Percentiles rank a stretch among this genome's conserved stretches.
Conservation (phyloP, 2,797 vertebrate genomes). For the Myotis pilosus region DNA sequence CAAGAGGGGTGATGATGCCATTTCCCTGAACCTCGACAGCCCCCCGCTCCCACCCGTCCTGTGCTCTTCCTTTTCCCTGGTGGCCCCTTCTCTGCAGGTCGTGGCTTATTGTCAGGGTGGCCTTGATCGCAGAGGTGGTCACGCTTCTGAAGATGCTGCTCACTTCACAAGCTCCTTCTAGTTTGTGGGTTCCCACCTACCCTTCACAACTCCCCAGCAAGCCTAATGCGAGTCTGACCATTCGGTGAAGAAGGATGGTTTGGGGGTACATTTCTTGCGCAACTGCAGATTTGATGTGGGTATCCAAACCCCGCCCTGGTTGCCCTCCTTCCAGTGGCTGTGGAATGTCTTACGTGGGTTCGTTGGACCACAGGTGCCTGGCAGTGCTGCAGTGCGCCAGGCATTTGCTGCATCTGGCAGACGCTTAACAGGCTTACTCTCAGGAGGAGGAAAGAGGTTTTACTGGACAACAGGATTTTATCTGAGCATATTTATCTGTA, state of each 20-base stretch:
- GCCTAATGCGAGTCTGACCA: neutral
- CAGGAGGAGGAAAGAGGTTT: conserved; percentile 58
- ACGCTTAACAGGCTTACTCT: conserved; percentile 64
- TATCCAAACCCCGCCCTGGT: neutral
- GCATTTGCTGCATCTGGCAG: neutral
- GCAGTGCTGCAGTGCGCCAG: neutral
- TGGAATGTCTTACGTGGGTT: conserved; percentile 3
- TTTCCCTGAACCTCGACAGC: neutral
- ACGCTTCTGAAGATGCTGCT: neutral
- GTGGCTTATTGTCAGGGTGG: no score
- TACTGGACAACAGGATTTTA: conserved; percentile 60
- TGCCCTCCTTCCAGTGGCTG: neutral
- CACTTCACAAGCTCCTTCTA: neutral
- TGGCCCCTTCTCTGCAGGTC: no score
- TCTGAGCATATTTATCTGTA: conserved; percentile 54
- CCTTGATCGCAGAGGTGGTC: neutral
- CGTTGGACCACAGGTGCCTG: conserved; percentile 17
- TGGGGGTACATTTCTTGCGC: neutral
- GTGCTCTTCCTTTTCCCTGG: neutral
- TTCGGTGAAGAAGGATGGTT: neutral
- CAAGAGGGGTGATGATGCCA: neutral
- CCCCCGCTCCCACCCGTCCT: neutral
- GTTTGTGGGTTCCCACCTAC: neutral
- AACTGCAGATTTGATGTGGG: neutral
- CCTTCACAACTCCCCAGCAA: neutral